Percentiles rank a stretch among this genome's conserved stretches.
phyloP scores from a whole-genome alignment of 2,113 vertebrate species.

The Heterochromis multidens region DNA sequence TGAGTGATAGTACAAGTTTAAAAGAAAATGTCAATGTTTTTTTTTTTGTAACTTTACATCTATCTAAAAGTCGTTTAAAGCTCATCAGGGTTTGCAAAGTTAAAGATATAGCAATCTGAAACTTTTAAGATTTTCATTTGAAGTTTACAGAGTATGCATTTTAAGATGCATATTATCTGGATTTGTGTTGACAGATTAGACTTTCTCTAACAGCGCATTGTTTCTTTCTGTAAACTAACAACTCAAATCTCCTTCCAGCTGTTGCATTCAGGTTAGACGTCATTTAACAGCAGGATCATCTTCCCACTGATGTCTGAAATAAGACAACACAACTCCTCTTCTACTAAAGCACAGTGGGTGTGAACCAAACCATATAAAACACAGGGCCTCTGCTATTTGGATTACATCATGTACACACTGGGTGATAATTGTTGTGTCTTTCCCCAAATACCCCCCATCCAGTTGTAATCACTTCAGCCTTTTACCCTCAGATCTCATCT shows the following conservation, averaged over 20 bases:
- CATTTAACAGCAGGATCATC: neutral
- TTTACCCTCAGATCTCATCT: slow-evolving; percentile 7
- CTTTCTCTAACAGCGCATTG: neutral
- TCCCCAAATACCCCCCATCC: neutral
- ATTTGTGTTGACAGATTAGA: neutral
- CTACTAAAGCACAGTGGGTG: neutral
- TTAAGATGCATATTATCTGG: neutral
- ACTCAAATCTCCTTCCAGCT: neutral
- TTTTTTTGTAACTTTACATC: neutral
- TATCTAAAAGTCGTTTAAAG: neutral
- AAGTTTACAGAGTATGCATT: neutral
- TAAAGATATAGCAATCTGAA: neutral
- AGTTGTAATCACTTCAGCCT: neutral
- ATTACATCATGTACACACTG: neutral
- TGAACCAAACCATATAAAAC: neutral
- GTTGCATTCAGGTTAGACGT: neutral
- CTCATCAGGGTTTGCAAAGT: neutral
- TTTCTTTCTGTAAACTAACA: neutral
- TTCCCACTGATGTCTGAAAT: neutral
- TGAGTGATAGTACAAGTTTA: neutral
- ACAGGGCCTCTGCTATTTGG: neutral
- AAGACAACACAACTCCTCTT: neutral
- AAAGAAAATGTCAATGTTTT: neutral
- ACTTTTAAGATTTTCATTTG: neutral
- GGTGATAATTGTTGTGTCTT: slow-evolving; percentile 15